Evolutionary conservation across 2,888 invertebrate genomes (phyloP).

Genomic region (Eupithecia tripunctaria): DNA sequence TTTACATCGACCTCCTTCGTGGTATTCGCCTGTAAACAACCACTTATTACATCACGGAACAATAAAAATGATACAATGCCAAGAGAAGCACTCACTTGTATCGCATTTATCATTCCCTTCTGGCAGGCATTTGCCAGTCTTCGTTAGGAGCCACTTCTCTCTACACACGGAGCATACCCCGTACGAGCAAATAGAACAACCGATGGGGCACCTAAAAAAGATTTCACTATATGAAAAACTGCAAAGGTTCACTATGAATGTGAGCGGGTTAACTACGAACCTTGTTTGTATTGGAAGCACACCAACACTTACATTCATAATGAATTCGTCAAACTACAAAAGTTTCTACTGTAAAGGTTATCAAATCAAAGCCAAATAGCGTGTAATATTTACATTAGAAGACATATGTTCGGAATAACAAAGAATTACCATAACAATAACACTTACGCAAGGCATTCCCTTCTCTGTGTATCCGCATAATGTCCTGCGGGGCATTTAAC

Average conservation of each 20-base stretch:
- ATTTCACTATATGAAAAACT: constrained; percentile 23
- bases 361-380: constrained; percentile 23
- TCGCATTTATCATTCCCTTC: constrained; percentile 90
- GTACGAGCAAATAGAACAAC: constrained; percentile 90
- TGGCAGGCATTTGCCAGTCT: constrained; percentile 89
- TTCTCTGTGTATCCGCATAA: constrained; percentile 90
- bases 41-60: constrained; percentile 45
- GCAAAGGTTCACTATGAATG: too few relatives aligned
- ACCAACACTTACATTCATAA: too few relatives aligned
- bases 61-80: constrained; percentile 32
- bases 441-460: constrained; percentile 88
- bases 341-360: constrained; percentile 29
- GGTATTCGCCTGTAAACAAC: constrained; percentile 87
- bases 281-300: too few relatives aligned
- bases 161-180: constrained; percentile 90
- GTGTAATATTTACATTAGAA: constrained; percentile 39
- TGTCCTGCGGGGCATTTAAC: constrained; percentile 89
- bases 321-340: too few relatives aligned
- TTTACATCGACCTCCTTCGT: constrained; percentile 90
- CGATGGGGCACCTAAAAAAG: constrained; percentile 87
- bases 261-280: too few relatives aligned
- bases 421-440: constrained; percentile 55
- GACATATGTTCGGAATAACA: constrained; percentile 36
- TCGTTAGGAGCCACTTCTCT: constrained; percentile 90
- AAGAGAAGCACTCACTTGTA: constrained; percentile 84